phyloP scores from a whole-genome alignment of 2,113 vertebrate genomes.

The Polypterus senegalus region DNA sequence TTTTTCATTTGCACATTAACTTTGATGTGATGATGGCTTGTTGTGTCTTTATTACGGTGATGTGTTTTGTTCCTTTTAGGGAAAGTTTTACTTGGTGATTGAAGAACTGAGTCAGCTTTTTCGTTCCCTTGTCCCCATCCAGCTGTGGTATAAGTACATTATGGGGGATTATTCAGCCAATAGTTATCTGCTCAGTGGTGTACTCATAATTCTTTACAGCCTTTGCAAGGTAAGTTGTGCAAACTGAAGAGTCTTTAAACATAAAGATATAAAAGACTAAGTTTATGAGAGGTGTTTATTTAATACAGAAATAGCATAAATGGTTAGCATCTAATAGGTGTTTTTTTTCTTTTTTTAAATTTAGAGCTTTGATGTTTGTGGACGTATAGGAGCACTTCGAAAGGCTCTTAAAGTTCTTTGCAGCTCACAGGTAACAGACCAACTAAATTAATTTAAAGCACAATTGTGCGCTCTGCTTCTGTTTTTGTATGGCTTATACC shows the following conservation, averaged over 20 bases:
- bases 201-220: constrained; percentile 85
- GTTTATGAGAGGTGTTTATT: no score
- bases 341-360: constrained; percentile 20
- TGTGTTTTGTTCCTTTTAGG: constrained; percentile 46
- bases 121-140: constrained; percentile 86
- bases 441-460: neutral
- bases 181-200: constrained; percentile 83
- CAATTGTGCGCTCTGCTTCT: no score
- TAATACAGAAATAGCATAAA: no score
- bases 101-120: constrained; percentile 96
- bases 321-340: no score
- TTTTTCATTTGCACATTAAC: constrained; percentile 19
- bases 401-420: constrained; percentile 78
- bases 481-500: no score
- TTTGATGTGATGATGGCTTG: no score
- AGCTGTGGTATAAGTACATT: constrained; percentile 97
- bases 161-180: constrained; percentile 84
- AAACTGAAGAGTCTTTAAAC: no score
- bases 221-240: constrained; percentile 73
- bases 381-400: constrained; percentile 70
- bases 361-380: constrained; percentile 90
- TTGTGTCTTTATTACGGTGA: neutral
- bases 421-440: constrained; percentile 67
- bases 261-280: no score
- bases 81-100: constrained; percentile 86